phyloP scores from a whole-genome alignment of 2,797 vertebrate genomes.

The Melanotaenia maccullochi region DNA sequence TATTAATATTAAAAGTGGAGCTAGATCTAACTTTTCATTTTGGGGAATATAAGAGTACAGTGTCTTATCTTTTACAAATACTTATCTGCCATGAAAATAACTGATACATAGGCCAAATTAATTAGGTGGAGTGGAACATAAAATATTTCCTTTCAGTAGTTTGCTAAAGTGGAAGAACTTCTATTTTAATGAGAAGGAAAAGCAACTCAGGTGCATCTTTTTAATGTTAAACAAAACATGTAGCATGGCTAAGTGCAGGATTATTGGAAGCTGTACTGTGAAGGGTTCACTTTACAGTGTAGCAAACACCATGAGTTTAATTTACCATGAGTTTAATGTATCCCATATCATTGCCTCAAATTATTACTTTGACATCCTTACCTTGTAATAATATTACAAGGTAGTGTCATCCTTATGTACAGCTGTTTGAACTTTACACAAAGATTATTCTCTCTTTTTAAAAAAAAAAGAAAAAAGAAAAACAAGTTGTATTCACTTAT shows the following conservation, averaged over 20 bases:
- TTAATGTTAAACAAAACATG: not conserved
- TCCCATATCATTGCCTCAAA: not conserved
- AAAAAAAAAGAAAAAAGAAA: not conserved
- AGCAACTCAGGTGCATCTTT: not conserved
- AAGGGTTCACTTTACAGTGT: not conserved
- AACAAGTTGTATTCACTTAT: not conserved
- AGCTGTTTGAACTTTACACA: not conserved
- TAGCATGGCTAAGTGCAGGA: not conserved
- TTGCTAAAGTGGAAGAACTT: not conserved
- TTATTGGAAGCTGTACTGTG: not conserved
- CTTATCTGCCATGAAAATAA: not conserved
- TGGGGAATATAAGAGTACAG: not conserved
- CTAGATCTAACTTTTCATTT: not conserved
- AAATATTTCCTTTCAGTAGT: not conserved
- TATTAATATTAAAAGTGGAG: not conserved
- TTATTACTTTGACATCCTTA: not conserved
- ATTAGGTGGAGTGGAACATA: not conserved
- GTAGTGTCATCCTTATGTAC: too few species aligned
- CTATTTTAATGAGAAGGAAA: not conserved
- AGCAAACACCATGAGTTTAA: not conserved
- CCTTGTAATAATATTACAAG: not conserved
- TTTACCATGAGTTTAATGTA: not conserved
- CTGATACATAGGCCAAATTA: not conserved
- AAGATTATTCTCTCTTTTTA: not conserved
- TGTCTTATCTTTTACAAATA: not conserved